Evolutionary conservation across 2,888 invertebrate genomes (phyloP), one percentile per base, ranked within the genome.

Genomic region (Latrodectus hesperus): DNA sequence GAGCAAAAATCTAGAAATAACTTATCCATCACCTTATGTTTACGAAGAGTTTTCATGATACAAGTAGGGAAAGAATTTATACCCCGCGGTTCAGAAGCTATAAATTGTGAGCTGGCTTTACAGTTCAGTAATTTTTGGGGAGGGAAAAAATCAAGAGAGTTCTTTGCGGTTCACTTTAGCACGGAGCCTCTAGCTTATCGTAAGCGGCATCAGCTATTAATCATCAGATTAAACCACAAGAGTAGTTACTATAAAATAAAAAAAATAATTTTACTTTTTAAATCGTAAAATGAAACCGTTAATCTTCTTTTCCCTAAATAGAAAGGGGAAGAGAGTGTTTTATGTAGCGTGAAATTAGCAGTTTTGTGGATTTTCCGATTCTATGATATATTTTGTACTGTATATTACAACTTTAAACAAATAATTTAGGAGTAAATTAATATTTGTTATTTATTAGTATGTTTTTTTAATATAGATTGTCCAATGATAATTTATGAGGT

Each of bases 171-270:
- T 52, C 4, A 55, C 65, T 73, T 52, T 38, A n/a, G 38, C 73
- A 70, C 77, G 72, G 72, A 84, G 78, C 55, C 71, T 83, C 70
- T 55, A 77, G 77, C 72, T 84, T 84, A 84, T 84, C 72, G 73
- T 78, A 65, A 73, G 71, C 72, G 72, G 49, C 78, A 73, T 53
- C 60, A 10, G 53, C 60, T 77, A 84, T 84, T 84, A 84, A 84
- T 84, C 84, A 84, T 70, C 3, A 78, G 78, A 84, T 84, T 84
- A 78, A 84, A 83, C 77, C 77, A 64, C 64, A 82, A 76, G 38
- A 38, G 68, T 68, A 78, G 84, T 49, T 83, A 52, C 76, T 26
- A 72, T 38, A 51, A 67, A 65, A 74, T 52, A 74, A 73, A 81
- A 81, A 74, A 64, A n/a, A 10, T 8, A 49, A 64, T 73, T 78